Base-by-base conservation (phyloP, 2,113 vertebrate species). In the Caretta caretta region DNA sequence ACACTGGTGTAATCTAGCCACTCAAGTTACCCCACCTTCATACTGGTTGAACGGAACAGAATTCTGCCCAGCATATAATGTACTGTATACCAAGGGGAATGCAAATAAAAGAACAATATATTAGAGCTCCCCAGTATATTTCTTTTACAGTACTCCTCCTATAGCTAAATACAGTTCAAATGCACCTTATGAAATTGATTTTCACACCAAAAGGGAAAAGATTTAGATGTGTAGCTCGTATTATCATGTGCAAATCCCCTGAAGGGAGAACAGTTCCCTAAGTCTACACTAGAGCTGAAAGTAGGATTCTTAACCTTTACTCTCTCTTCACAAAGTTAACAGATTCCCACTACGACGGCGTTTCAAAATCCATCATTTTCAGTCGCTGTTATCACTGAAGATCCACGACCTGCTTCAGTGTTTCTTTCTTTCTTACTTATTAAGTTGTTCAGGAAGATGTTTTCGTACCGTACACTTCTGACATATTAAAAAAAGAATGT, bases 371-470 rank as follows among this genome's bases (percentile, higher is more conserved):
- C 96, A 86, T 94, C 82, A 59, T 91, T 94, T 93, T 50, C 91
- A 93, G 48, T 54, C 62, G 69, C 91, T 83, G 84, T 93, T 96
- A 92, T 59, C 48, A 22, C 2, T 87, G 31, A 88, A 80, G n/a
- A 90, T 78, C 54, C 51, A 46, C 69, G 95, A 92, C 90, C 91
- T 94, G 78, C 88, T 89, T 53, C 24, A 54, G 46, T 9, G 1
- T 85, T 95, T 82, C 93, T 94, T 92, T 82, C 93, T 94, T 93
- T 72, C 93, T 97, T 96, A 72, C 84, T 96, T 96, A 92, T 91
- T 95, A 96, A 96, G 95, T 80, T 93, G 91, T 94, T 93, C 90
- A 97, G 76, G 56, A 90, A 65, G 48, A 86, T 1, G 49, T 78
- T 91, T 85, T 95, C 81, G n/a, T 89, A 94, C 93, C 93, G 79